Percentiles rank a stretch among this genome's conserved stretches.
phyloP scores from a whole-genome alignment of 1,140 invertebrate genomes.

The Pseudachorutes palmiensis region DNA sequence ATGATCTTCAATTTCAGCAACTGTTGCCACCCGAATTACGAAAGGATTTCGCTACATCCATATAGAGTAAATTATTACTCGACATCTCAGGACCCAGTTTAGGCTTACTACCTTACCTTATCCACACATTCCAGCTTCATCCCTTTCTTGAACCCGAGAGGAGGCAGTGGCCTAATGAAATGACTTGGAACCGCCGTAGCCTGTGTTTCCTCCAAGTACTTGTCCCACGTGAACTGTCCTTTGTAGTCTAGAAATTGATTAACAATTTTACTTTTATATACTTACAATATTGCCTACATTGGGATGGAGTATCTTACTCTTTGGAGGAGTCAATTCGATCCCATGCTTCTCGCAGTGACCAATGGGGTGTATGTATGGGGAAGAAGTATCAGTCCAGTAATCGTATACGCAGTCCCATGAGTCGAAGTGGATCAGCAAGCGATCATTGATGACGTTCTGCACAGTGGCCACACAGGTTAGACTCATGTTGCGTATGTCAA shows the following conservation, averaged over 20 bases:
- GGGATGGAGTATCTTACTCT: slow-evolving; percentile 52
- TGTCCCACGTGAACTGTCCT: slow-evolving; percentile 75
- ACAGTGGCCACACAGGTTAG: slow-evolving; percentile 56
- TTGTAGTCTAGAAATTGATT: slow-evolving; percentile 43
- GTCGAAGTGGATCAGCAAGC: slow-evolving; percentile 88
- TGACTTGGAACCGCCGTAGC: slow-evolving; percentile 66
- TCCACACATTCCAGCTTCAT: slow-evolving; percentile 90
- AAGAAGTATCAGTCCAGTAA: slow-evolving; percentile 82
- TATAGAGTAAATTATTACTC: slow-evolving; percentile 14
- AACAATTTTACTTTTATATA: slow-evolving; percentile 19
- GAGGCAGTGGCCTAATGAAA: slow-evolving; percentile 69
- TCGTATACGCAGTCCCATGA: slow-evolving; percentile 90
- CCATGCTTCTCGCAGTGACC: slow-evolving; percentile 82
- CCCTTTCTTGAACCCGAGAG: slow-evolving; percentile 70
- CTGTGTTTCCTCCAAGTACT: slow-evolving; percentile 69
- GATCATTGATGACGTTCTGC: slow-evolving; percentile 68
- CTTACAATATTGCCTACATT: background rate
- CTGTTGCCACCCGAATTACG: slow-evolving; percentile 75
- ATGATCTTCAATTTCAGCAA: slow-evolving; percentile 55
- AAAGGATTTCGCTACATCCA: slow-evolving; percentile 63
- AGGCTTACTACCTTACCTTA: slow-evolving; percentile 42
- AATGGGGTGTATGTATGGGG: slow-evolving; percentile 86
- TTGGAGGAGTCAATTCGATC: slow-evolving; percentile 71
- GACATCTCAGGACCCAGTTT: background rate
- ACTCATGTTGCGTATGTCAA: slow-evolving; percentile 79